Base-by-base conservation (phyloP, 2,888 invertebrate genomes). In the Tetrapedia diversipes region DNA sequence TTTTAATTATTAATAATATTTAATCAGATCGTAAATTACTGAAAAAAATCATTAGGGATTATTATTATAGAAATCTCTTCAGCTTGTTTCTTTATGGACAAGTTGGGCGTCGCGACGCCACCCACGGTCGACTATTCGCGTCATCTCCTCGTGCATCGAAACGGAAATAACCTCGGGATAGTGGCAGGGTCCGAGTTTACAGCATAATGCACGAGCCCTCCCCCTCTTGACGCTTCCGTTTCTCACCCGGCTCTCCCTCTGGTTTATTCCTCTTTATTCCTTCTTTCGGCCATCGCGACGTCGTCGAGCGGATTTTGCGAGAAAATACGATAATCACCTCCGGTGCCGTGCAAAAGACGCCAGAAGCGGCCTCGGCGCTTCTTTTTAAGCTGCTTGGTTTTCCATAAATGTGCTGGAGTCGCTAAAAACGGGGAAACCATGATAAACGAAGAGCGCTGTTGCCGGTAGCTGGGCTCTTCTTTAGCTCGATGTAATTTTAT, bases 151-250 rank as follows among this genome's bases (percentile, higher is more conserved):
- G 54, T 65, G 49, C 53, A 49, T 74, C 74, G 61, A 60, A 77
- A 84, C 82, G 63, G 76, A 84, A 83, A 81, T 82, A 84, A 81
- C 73, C 60, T 56, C 60, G 57, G 49, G 75, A 83, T 80, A 78
- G 64, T 66, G 61, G n/a, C 67, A 53, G 60, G 41, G 61, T 24
- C 54, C 51, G 53, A 72, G 74, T 82, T 82, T 75, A 73, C 63
- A 51, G 27, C 59, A 54, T 83, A 81, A 81, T 56, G 68, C 57
- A 47, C 37, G 81, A 32, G 54, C 24, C 24, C n/a, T n/a, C n/a
- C 32, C 45, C 56, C 39, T 39, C 16, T 24, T 61, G 32, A 32
- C 49, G 39, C 37, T 81, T 71, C 54, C 61, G 65, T 68, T 41
- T 68, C 71, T 59, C 66, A 43, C 49, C 43, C 29, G 8, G 19